These are phyloP conservation scores for Parasteatoda lunata DNA, from an alignment of 2,888 invertebrate species.

Conservation along the genomic window DNA sequence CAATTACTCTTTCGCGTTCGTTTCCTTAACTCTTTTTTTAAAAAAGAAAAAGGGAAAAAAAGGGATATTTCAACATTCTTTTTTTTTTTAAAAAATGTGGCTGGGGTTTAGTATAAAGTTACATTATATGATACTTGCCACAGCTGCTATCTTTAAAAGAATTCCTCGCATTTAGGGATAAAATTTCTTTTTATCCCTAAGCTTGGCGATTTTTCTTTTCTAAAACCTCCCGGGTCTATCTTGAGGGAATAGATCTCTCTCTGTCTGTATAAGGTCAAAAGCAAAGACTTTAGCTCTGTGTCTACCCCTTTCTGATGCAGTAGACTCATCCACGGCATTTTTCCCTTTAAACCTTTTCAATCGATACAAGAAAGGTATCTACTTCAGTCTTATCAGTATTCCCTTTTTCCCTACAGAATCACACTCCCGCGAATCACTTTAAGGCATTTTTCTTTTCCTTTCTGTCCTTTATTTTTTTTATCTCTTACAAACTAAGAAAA, in stretches of 20 bases:
- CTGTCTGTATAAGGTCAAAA: neutral
- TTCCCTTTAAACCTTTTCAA: conserved; percentile 18
- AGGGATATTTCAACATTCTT: too few species aligned
- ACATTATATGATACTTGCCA: neutral
- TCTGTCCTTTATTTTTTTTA: neutral
- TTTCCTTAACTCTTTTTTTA: conserved; percentile 1
- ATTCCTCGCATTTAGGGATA: neutral
- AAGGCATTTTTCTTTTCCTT: conserved; percentile 23
- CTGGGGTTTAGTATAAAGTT: too few species aligned
- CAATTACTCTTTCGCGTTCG: too few species aligned
- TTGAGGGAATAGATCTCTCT: neutral
- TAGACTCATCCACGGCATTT: conserved; percentile 27
- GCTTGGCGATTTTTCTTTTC: neutral
- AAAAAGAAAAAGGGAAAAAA: conserved; percentile 5
- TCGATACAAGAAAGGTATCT: conserved; percentile 38
- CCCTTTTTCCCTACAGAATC: conserved; percentile 21
- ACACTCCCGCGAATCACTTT: conserved; percentile 18
- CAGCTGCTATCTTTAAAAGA: neutral
- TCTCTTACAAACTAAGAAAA: neutral
- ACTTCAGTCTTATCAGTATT: conserved; percentile 23
- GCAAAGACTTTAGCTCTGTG: neutral
- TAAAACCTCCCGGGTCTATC: neutral
- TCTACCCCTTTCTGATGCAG: conserved; percentile 7
- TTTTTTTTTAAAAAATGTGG: too few species aligned
- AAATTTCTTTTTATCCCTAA: neutral